Percentiles rank a stretch among this genome's conserved stretches.
Evolutionary conservation across 2,888 invertebrate species (phyloP).

Genomic region (Allophyes oxyacanthae): DNA sequence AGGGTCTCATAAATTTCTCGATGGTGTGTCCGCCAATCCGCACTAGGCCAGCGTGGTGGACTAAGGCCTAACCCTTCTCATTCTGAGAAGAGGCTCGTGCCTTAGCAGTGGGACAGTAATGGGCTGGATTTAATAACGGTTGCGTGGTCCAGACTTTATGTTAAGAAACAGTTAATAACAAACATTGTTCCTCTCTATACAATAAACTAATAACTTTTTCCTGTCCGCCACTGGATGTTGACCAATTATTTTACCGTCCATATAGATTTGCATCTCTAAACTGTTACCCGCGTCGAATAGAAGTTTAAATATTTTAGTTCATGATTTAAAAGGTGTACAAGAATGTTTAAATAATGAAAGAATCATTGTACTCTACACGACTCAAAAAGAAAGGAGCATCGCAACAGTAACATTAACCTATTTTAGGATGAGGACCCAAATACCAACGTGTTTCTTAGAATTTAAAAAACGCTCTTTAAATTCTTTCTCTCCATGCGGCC

Average conservation of each 20-base stretch:
- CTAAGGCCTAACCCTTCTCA: too few relatives aligned
- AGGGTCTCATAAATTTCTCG: too few relatives aligned
- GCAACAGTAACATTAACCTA: slow-evolving; percentile 8
- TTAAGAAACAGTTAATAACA: slow-evolving; percentile 9
- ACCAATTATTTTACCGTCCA: slow-evolving; percentile 18
- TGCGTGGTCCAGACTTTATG: background rate
- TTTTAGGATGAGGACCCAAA: slow-evolving; percentile 21
- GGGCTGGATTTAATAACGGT: too few relatives aligned
- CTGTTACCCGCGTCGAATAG: background rate
- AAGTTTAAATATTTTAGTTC: background rate
- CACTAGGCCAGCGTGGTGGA: too few relatives aligned
- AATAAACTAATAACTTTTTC: slow-evolving; percentile 21
- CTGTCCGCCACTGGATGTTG: slow-evolving; percentile 3
- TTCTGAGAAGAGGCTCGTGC: too few relatives aligned
- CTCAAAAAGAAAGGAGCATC: too few relatives aligned
- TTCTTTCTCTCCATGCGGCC: slow-evolving; percentile 26
- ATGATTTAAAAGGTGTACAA: background rate
- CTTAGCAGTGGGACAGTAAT: too few relatives aligned
- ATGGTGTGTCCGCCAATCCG: too few relatives aligned
- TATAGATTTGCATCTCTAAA: slow-evolving; percentile 13
- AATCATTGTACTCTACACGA: too few relatives aligned
- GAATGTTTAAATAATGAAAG: background rate
- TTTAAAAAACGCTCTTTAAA: slow-evolving; percentile 42
- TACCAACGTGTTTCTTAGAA: slow-evolving; percentile 43
- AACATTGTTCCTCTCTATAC: slow-evolving; percentile 4